Conservation (phyloP, 2,797 vertebrate species). For the Cirrhinus molitorella region DNA sequence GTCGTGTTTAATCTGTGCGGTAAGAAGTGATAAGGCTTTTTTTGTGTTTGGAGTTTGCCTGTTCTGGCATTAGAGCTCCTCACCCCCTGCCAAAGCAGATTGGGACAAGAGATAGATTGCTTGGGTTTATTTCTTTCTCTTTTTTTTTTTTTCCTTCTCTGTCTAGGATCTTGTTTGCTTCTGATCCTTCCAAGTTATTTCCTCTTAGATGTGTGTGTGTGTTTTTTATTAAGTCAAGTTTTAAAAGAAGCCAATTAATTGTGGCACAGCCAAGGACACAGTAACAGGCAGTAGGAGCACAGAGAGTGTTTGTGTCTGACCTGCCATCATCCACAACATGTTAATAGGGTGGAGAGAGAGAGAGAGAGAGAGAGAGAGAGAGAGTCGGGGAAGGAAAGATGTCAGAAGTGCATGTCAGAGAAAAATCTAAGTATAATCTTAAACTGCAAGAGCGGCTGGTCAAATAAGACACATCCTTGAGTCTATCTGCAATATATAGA, state of each 20-base stretch:
- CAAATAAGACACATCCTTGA: background rate
- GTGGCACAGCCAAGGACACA: conserved; percentile 3
- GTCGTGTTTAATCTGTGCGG: conserved; percentile 70
- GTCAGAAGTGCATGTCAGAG: background rate
- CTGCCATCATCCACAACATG: conserved; percentile 21
- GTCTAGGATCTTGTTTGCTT: conserved; percentile 67
- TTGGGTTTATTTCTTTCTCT: conserved; percentile 63
- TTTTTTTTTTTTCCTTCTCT: background rate
- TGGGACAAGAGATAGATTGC: conserved; percentile 71
- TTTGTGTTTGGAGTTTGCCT: conserved; percentile 73
- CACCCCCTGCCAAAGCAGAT: conserved; percentile 75
- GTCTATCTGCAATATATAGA: background rate
- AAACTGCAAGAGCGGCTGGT: background rate
- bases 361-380: conserved; percentile 5
- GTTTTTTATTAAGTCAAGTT: conserved; percentile 5
- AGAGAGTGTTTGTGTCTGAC: background rate
- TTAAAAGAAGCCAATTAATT: conserved; percentile 36
- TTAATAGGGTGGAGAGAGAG: conserved; percentile 8
- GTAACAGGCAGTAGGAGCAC: background rate
- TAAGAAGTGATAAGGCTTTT: conserved; percentile 75
- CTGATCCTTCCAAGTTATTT: conserved; percentile 59
- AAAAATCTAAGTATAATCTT: background rate
- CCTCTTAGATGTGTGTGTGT: background rate
- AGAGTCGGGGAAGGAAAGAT: background rate
- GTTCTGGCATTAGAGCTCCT: conserved; percentile 72